Evolutionary conservation across 2,888 invertebrate species (phyloP).

Genomic region (Polia nebulosa): DNA sequence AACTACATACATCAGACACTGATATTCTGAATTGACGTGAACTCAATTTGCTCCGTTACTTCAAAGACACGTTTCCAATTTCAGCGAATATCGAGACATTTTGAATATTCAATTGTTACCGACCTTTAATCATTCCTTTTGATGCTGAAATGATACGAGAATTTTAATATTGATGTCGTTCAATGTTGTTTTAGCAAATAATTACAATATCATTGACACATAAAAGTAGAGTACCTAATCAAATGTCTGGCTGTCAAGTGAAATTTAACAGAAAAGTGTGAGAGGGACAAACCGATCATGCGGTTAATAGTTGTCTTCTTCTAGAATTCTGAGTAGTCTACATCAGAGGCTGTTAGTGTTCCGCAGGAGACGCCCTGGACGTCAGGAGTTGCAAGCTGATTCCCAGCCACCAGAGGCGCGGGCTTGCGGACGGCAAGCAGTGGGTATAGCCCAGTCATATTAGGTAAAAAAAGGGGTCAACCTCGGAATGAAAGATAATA

Average conservation of each 20-base stretch:
- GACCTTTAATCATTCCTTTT: slow-evolving; percentile 16
- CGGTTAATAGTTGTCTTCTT: too few species aligned
- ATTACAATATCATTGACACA: not conserved
- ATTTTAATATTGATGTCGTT: slow-evolving; percentile 21
- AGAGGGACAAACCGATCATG: not conserved
- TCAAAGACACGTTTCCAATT: slow-evolving; percentile 45
- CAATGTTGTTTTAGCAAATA: slow-evolving; percentile 22
- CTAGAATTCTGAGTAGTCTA: not conserved
- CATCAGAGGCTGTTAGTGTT: too few species aligned
- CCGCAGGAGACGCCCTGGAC: too few species aligned
- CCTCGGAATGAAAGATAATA: too few species aligned
- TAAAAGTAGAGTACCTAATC: not conserved
- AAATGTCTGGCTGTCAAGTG: not conserved
- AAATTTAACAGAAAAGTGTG: not conserved
- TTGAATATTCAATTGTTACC: slow-evolving; percentile 24
- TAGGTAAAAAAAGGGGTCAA: too few species aligned
- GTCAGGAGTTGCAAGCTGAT: too few species aligned
- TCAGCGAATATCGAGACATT: slow-evolving; percentile 24
- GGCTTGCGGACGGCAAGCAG: too few species aligned
- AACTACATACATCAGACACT: not conserved
- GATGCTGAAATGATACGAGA: slow-evolving; percentile 1
- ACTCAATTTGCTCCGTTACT: not conserved
- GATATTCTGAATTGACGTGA: not conserved
- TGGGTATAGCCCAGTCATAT: too few species aligned
- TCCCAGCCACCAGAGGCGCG: too few species aligned